These are phyloP conservation scores for Teleopsis dalmanni DNA, from an alignment of 1,140 invertebrate genomes.

Conservation along the genomic window DNA sequence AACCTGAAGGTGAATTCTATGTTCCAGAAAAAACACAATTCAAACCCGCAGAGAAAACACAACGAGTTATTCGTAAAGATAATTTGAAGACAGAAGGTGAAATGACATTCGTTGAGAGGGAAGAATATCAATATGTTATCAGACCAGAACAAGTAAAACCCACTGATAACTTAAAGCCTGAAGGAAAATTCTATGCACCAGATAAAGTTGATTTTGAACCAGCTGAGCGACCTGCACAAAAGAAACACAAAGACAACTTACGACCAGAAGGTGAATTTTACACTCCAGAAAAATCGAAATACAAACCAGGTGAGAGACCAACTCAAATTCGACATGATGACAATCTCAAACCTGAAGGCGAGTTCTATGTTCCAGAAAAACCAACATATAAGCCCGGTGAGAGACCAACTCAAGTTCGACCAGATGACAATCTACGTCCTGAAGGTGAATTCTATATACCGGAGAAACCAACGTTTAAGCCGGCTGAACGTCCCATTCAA, in stretches of 20 bases:
- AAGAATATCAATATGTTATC: conserved; percentile 39
- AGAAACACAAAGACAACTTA: conserved; percentile 55
- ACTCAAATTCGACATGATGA: too few relatives aligned
- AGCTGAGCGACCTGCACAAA: conserved; percentile 50
- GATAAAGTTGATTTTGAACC: conserved; percentile 43
- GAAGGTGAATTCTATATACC: conserved; percentile 53
- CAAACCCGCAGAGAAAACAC: conserved; percentile 44
- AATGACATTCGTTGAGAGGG: conserved; percentile 38
- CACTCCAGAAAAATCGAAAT: conserved; percentile 26
- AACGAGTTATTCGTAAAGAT: conserved; percentile 44
- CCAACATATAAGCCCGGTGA: conserved; percentile 41
- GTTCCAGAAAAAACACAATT: conserved; percentile 38
- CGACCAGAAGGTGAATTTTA: conserved; percentile 56
- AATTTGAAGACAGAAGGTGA: conserved; percentile 54
- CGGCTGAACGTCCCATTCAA: conserved; percentile 50
- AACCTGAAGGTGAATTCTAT: conserved; percentile 50
- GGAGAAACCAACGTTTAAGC: conserved; percentile 36
- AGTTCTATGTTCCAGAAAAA: conserved; percentile 24
- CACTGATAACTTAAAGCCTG: conserved; percentile 51
- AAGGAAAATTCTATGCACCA: conserved; percentile 49
- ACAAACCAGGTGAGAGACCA: conserved; percentile 44
- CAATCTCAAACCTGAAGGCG: too few relatives aligned
- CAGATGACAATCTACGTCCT: conserved; percentile 51
- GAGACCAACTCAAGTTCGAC: conserved; percentile 43
- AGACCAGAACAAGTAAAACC: conserved; percentile 18